Evolutionary conservation across 2,888 invertebrate genomes (phyloP).

Genomic region (Pinctada fucata): DNA sequence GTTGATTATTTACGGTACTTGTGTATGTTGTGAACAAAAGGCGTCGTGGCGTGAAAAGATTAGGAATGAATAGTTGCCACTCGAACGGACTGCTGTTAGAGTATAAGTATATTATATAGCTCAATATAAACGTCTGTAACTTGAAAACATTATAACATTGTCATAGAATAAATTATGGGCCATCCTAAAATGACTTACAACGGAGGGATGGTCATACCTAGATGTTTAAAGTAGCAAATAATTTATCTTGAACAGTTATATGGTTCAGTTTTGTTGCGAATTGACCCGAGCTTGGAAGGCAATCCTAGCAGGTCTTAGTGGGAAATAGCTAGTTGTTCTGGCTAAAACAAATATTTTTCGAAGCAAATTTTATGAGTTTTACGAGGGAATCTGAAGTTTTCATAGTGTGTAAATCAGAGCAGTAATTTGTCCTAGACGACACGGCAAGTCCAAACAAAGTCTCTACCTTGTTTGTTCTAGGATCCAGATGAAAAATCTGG

Average conservation of each 20-base stretch:
- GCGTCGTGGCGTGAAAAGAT: not conserved
- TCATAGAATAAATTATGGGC: too few species aligned
- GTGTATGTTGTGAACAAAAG: not conserved
- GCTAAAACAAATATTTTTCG: slow-evolving; percentile 44
- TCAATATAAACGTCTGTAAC: too few species aligned
- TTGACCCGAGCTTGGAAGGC: slow-evolving; percentile 31
- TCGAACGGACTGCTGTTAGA: too few species aligned
- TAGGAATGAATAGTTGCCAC: too few species aligned
- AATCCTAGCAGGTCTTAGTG: too few species aligned
- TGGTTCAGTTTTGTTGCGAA: slow-evolving; percentile 39
- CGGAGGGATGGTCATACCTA: too few species aligned
- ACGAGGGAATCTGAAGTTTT: slow-evolving; percentile 36
- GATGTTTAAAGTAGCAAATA: too few species aligned
- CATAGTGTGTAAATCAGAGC: slow-evolving; percentile 43
- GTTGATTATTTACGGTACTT: not conserved
- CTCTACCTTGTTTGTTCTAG: slow-evolving; percentile 36
- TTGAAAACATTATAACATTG: too few species aligned
- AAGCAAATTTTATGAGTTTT: slow-evolving; percentile 44
- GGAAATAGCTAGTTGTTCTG: slow-evolving; percentile 19
- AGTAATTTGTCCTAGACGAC: slow-evolving; percentile 40
- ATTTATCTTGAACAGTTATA: slow-evolving; percentile 36
- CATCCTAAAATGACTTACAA: too few species aligned
- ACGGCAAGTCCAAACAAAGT: slow-evolving; percentile 41
- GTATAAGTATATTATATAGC: too few species aligned
- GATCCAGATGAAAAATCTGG: slow-evolving; percentile 41